Evolutionary conservation across 1,140 invertebrate genomes (phyloP).

Genomic region (Alviniconcha marisindica): DNA sequence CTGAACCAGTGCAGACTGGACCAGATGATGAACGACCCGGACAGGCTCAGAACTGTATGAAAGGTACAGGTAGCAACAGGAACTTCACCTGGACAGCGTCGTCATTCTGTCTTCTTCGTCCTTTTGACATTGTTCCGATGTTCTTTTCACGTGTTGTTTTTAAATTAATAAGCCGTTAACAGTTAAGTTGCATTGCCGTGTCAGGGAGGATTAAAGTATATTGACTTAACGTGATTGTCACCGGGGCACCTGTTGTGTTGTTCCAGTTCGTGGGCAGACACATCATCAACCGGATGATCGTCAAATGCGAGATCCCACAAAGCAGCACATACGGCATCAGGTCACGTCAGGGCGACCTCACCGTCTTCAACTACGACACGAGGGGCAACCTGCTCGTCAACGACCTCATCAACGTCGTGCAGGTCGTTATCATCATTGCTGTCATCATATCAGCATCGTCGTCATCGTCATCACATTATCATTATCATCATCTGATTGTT

Average conservation of each 20-base stretch:
- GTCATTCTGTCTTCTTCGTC: too few species aligned
- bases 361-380: constrained; percentile 44
- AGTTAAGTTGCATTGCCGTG: too few species aligned
- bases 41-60: constrained; percentile 36
- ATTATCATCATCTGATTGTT: too few species aligned
- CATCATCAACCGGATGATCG: constrained; percentile 50
- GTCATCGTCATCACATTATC: constrained; percentile 34
- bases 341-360: constrained; percentile 49
- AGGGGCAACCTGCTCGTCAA: constrained; percentile 35
- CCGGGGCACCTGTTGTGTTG: too few species aligned
- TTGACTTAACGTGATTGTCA: too few species aligned
- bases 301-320: constrained; percentile 44
- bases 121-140: too few species aligned
- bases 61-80: neutral
- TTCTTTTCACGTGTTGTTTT: too few species aligned
- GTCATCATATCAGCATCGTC: too few species aligned
- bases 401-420: constrained; percentile 45
- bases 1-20: constrained; percentile 40
- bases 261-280: constrained; percentile 51
- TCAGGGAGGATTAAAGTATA: too few species aligned
- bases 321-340: constrained; percentile 47
- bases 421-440: constrained; percentile 13
- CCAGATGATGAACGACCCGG: constrained; percentile 31
- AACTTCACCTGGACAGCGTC: constrained; percentile 25
- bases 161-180: too few species aligned